A percentile compares a stretch with the other conserved stretches of the same genome.
These are phyloP conservation scores for Thinocorus orbignyianus DNA, from an alignment of 2,113 vertebrate genomes.

Conservation along the genomic window DNA sequence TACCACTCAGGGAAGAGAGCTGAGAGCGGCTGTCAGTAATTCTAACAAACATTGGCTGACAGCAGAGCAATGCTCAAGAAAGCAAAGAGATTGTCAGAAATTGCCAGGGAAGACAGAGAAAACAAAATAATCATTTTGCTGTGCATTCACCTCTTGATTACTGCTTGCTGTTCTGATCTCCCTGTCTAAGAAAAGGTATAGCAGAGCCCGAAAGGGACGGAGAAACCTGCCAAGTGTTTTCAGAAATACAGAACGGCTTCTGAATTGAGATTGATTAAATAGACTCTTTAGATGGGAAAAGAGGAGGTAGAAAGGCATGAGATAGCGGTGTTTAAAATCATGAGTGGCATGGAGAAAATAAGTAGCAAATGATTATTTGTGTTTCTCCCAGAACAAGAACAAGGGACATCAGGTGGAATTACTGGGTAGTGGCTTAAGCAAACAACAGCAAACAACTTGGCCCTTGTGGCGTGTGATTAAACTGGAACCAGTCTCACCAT, in stretches of 20 bases:
- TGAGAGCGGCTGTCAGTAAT: constrained; percentile 13
- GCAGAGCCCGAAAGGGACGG: not conserved
- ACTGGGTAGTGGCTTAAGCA: not conserved
- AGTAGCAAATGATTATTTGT: constrained; percentile 47
- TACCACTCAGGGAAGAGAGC: not conserved
- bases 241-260: not conserved
- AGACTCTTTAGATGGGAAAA: not conserved
- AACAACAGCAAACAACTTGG: not conserved
- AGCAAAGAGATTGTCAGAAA: constrained; percentile 10
- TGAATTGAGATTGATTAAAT: constrained; percentile 60
- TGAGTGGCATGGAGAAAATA: constrained; percentile 46
- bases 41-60: constrained; percentile 1
- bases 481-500: not conserved
- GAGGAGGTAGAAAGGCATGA: not conserved
- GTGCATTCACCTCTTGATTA: constrained; percentile 30
- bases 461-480: not conserved
- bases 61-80: not conserved
- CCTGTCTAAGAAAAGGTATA: not conserved
- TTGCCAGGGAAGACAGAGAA: constrained; percentile 5
- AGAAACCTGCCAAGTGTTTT: constrained; percentile 28
- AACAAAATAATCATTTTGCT: constrained; percentile 35
- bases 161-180: not conserved
- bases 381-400: not conserved
- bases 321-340: constrained; percentile 17
- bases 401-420: constrained; percentile 25